Evolutionary conservation across 2,888 invertebrate genomes (phyloP).

Genomic region (Campoletis raptor): DNA sequence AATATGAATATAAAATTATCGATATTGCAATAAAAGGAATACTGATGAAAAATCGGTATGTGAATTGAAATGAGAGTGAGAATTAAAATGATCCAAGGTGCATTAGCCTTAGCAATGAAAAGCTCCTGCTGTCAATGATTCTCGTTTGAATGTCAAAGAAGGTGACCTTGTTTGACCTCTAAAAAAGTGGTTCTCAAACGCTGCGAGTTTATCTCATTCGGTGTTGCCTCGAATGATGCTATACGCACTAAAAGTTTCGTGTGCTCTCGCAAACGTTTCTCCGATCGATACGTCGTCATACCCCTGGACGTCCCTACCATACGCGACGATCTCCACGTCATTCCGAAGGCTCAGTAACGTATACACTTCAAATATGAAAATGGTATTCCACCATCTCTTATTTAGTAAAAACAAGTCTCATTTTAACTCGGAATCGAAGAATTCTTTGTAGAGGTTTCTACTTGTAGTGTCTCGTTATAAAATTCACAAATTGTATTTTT

Average conservation of each 20-base stretch:
- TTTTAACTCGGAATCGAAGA: background rate
- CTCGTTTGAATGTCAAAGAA: slow-evolving; percentile 76
- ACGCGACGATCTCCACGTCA: slow-evolving; percentile 65
- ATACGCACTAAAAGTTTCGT: slow-evolving; percentile 56
- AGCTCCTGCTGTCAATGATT: slow-evolving; percentile 66
- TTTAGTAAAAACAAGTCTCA: background rate
- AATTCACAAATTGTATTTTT: background rate
- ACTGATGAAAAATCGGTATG: background rate
- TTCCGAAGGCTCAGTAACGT: slow-evolving; percentile 52
- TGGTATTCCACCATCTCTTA: background rate
- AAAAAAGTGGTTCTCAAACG: slow-evolving; percentile 76
- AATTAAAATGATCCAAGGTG: slow-evolving; percentile 23
- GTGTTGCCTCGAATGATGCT: slow-evolving; percentile 40
- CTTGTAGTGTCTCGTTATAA: background rate
- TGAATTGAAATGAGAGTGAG: background rate
- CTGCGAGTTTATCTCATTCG: background rate
- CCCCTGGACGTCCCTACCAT: slow-evolving; percentile 53
- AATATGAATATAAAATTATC: too few relatives aligned
- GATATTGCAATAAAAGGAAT: background rate
- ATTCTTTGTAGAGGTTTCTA: background rate
- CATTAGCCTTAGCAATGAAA: slow-evolving; percentile 71
- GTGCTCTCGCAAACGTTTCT: slow-evolving; percentile 38
- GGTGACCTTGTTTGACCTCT: slow-evolving; percentile 81
- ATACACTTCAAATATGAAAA: background rate
- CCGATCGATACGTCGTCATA: slow-evolving; percentile 77